Conservation (phyloP, 2,888 invertebrate genomes). For the Achlya flavicornis region DNA sequence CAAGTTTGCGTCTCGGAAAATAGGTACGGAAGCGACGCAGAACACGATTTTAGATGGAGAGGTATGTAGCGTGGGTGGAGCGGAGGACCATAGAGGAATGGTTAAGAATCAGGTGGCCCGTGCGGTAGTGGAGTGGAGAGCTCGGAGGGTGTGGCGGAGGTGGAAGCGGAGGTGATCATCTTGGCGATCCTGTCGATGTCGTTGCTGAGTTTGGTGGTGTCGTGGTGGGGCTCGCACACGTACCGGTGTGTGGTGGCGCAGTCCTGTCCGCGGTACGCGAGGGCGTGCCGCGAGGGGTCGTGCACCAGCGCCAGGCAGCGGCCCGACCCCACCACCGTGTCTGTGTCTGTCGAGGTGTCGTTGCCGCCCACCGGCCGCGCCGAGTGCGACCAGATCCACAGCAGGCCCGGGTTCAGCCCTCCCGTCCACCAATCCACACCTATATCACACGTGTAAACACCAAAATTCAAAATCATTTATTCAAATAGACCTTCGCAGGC, state of each 20-base stretch:
- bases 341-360: constrained; percentile 24
- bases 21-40: too few species aligned
- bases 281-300: constrained; percentile 84
- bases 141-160: too few species aligned
- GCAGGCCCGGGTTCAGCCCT: constrained; percentile 91
- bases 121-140: too few species aligned
- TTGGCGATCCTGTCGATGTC: constrained; percentile 82
- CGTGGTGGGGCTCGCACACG: constrained; percentile 88
- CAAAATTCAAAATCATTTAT: too few species aligned
- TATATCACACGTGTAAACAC: constrained; percentile 31
- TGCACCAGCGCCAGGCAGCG: constrained; percentile 88
- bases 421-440: constrained; percentile 92
- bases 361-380: constrained; percentile 87
- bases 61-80: too few species aligned
- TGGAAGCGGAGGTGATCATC: constrained; percentile 10
- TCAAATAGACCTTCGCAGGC: too few species aligned
- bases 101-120: too few species aligned
- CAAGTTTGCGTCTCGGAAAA: too few species aligned
- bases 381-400: constrained; percentile 95
- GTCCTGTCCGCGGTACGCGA: constrained; percentile 88
- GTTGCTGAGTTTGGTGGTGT: constrained; percentile 83
- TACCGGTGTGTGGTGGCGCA: constrained; percentile 87
- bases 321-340: constrained; percentile 83
- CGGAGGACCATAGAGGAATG: too few species aligned
- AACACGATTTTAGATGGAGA: too few species aligned